Evolutionary conservation across 2,113 vertebrate genomes (phyloP), one percentile per base, ranked within the genome.

Genomic region (Oreocharis arfaki): DNA sequence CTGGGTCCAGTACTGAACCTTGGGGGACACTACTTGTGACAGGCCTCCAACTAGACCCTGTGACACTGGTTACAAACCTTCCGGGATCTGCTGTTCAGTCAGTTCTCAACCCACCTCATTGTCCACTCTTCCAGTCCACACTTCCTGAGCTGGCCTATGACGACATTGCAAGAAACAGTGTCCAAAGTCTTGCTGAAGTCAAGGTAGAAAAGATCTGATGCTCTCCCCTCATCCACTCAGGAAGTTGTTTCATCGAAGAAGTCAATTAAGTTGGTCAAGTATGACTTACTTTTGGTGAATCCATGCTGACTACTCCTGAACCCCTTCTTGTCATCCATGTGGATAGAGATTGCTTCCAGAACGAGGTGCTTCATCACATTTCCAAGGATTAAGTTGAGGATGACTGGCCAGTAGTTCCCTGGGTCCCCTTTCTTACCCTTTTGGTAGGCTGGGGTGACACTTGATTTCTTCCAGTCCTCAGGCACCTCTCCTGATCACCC

Each of bases 331-430:
- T 35, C 17, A 55, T 16, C 17, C 53, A 32, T 6, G 21, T 55
- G 12, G 17, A 61, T 3, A 30, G 30, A 47, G 49, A 83, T 0
- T 46, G 46, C 55, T 26, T 41, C 20, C 21, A 68, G 41, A 55
- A 61, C 1, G 10, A 69, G 17, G 9, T 0, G 0, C 8, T 76
- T 26, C 55, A 61, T 11, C 33, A 32, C 4, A 7, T 37, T 61
- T 18, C 17, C 41, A 83, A 53, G 32, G n/a, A 60, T 30, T 23
- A 53, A 69, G 14, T 21, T 35, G 21, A 68, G 30, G n/a, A 46
- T 76, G 55, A 61, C 8, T 22, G 30, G 53, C 17, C 61, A 55
- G n/a, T 32, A 35, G n/a, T 3, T 61, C 30, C 41, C 55, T 19
- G 11, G 30, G 13, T 69, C 17, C 13, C 6, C 20, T 52, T 68